Evolutionary conservation across 2,113 vertebrate genomes (phyloP), one percentile per base, ranked within the genome.

Genomic region (Penelope pileata): DNA sequence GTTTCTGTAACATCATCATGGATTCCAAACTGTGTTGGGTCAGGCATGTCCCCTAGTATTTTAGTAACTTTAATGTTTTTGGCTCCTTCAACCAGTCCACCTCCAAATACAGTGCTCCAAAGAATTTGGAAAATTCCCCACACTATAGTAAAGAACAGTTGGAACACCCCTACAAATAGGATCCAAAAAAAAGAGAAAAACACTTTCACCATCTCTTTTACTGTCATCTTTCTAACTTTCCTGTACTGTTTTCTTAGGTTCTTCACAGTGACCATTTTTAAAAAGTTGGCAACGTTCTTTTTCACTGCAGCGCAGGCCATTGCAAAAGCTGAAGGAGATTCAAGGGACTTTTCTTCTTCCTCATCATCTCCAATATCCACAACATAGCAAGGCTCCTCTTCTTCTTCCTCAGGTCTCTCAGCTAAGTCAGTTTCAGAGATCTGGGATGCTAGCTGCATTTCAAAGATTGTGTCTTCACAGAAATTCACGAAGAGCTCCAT

Each of bases 401-500:
- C 98, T 30, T 98, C 98, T 9, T 99, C 98, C 78, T 98, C 97
- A 0, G 96, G 97, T 36, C 99, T 98, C 86, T 99, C 99, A 0
- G 98, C 91, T 6, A 98, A 97, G 85, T 99, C 99, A 0, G 99
- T 98, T 92, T 99, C 99, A 7, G 99, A 99, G 88, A 99, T 99
- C 93, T 99, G 98, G 3, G 99, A 99, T 1, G 99, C 99, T 64
- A 99, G 90, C 77, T 99, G 99, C 99, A 99, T 99, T 97, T 99
- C 99, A 94, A 99, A 99, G 96, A 99, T 99, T 1, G 99, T 99
- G 90, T 99, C 99, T 95, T 99, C 99, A 40, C 99, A 99, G 96
- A 99, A 99, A 95, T 99, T 99, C n/a, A 99, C 99, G 69, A 99
- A 99, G 19, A 99, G 98, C 60, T 99, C 99, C 99, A 99, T 99